phyloP scores from a whole-genome alignment of 2,797 vertebrate species.

The Malacoraja senta region DNA sequence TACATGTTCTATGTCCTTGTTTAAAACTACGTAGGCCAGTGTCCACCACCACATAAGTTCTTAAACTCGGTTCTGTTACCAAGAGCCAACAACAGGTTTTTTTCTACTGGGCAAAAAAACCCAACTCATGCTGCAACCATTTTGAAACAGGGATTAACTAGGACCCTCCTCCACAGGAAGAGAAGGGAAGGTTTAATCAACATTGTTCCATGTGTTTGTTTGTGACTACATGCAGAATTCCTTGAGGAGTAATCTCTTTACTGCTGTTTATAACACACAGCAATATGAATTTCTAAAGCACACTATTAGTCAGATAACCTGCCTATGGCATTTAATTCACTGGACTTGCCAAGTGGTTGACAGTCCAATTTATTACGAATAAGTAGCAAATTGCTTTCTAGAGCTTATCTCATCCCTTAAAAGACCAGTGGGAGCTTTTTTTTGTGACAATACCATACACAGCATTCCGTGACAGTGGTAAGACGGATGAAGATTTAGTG shows the following conservation, averaged over 20 bases:
- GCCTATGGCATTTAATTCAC: conserved; percentile 40
- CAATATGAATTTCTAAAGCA: conserved; percentile 43
- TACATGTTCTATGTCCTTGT: background rate
- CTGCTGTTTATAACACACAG: conserved; percentile 43
- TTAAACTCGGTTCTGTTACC: background rate
- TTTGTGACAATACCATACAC: background rate
- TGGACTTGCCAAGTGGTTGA: conserved; percentile 30
- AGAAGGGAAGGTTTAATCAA: background rate
- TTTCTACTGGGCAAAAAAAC: background rate
- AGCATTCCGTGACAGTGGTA: background rate
- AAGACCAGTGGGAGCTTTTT: background rate
- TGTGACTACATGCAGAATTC: conserved; percentile 31
- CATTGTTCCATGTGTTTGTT: background rate
- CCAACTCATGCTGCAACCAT: background rate
- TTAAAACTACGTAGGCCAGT: background rate
- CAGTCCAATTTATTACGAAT: conserved; percentile 44
- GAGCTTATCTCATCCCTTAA: conserved; percentile 30
- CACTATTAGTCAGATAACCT: conserved; percentile 39
- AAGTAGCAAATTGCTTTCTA: conserved; percentile 39
- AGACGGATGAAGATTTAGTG: background rate
- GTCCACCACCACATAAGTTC: too few relatives aligned
- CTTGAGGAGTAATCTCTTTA: conserved; percentile 37
- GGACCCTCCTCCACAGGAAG: background rate
- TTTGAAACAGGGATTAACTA: background rate
- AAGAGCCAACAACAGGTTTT: background rate